These are phyloP conservation scores for Synaphobranchus kaupii DNA, from an alignment of 2,797 vertebrate species.

Conservation along the genomic window DNA sequence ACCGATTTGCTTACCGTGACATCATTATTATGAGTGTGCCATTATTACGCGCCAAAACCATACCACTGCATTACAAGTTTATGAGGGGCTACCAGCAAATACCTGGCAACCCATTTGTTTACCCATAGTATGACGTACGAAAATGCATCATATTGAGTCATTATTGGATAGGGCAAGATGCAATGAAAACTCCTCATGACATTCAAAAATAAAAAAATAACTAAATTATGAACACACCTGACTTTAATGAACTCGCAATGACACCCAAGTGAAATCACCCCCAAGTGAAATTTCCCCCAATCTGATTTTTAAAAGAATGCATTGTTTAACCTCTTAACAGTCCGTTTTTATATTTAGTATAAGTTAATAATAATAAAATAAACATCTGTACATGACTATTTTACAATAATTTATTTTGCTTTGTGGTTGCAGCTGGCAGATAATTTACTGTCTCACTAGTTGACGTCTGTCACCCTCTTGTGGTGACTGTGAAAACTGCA, in stretches of 20 bases:
- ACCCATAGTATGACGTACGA: neutral
- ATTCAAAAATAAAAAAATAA: neutral
- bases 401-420: neutral
- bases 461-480: constrained; percentile 20
- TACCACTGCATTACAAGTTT: neutral
- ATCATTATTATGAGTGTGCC: neutral
- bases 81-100: neutral
- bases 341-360: too few relatives aligned
- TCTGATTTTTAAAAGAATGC: too few relatives aligned
- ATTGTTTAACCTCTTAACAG: too few relatives aligned
- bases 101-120: neutral
- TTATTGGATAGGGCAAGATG: neutral
- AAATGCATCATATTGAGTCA: neutral
- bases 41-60: neutral
- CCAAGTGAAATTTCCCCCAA: too few relatives aligned
- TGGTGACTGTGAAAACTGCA: constrained; percentile 3
- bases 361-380: too few relatives aligned
- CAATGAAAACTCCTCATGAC: neutral
- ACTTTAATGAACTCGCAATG: too few relatives aligned
- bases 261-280: too few relatives aligned
- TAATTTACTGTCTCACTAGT: neutral
- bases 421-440: neutral
- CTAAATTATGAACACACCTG: too few relatives aligned
- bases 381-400: neutral
- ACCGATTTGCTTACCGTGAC: neutral